These are phyloP conservation scores for Copidosoma aretas DNA, from an alignment of 2,888 invertebrate genomes.

Conservation along the genomic window DNA sequence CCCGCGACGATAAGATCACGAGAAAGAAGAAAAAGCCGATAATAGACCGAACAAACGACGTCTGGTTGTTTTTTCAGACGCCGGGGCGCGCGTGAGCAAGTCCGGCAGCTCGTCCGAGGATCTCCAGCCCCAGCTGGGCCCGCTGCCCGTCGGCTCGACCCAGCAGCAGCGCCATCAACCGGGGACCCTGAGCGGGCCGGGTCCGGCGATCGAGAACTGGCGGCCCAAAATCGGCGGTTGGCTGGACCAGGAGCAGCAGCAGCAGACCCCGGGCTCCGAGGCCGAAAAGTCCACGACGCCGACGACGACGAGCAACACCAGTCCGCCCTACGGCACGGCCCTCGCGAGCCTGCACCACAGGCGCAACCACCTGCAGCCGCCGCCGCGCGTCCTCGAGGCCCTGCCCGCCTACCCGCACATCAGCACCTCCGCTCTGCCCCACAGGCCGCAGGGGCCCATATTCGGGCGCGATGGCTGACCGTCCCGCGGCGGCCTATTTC, in stretches of 20 bases:
- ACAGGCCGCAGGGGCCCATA: slow-evolving; percentile 22
- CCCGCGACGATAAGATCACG: too few species aligned
- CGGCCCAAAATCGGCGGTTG: slow-evolving; percentile 47
- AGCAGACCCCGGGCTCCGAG: slow-evolving; percentile 29
- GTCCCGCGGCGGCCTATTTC: slow-evolving; percentile 26
- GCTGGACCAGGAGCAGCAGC: slow-evolving; percentile 51
- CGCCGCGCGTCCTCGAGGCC: slow-evolving; percentile 58
- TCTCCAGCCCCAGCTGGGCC: slow-evolving; percentile 16
- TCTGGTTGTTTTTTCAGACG: slow-evolving; percentile 46
- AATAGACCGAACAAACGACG: too few species aligned
- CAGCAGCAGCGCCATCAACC: slow-evolving; percentile 3
- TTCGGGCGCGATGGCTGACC: neutral
- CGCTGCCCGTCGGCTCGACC: neutral
- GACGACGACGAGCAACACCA: neutral
- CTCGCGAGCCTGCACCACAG: slow-evolving; percentile 31
- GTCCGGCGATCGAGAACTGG: slow-evolving; percentile 29
- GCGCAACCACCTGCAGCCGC: slow-evolving; percentile 44
- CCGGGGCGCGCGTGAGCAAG: slow-evolving; percentile 52
- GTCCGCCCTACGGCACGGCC: slow-evolving; percentile 29
- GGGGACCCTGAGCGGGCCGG: slow-evolving; percentile 46
- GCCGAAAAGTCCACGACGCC: too few species aligned
- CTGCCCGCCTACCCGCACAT: slow-evolving; percentile 54
- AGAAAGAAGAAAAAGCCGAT: too few species aligned
- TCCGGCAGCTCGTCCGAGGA: slow-evolving; percentile 58
- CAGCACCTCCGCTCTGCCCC: slow-evolving; percentile 31